Evolutionary conservation across 2,888 invertebrate species (phyloP), one percentile per base, ranked within the genome.

Genomic region (Calameuta idolon): DNA sequence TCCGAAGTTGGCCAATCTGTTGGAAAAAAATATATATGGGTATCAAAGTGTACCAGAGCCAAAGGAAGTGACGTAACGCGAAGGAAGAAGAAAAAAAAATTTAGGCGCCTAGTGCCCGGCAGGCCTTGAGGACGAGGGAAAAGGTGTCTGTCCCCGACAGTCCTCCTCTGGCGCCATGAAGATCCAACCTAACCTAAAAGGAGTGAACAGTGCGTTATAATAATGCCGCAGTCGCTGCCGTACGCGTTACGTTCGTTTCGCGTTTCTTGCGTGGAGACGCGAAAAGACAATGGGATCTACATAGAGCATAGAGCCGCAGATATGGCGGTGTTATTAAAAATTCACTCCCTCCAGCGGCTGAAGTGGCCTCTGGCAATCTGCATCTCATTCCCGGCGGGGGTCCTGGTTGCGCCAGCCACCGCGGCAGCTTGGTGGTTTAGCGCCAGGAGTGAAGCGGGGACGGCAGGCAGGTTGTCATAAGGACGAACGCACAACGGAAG

Each of bases 331-430:
- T 91, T 91, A 91, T 91, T 91, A 91, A 91, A 91, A 91, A 91
- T 91, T 90, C 90, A 90, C 91, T 89, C 89, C 89, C 88, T 85
- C 85, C 80, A 76, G 84, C 81, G 85, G 84, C 83, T 91, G 90
- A 89, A 91, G 91, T 91, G 90, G 91, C 91, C 90, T 88, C 88
- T 87, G 88, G 91, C 91, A 91, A 91, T 91, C 91, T 91, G 91
- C 91, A 91, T 91, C 90, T 91, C 91, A 91, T 91, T 91, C 90
- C 90, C 88, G 86, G 85, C 83, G 87, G 88, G 87, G 74, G 77
- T 31, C 34, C 69, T 31, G 73, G 31, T 34, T 73, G 75, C 77
- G 69, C 55, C 74, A 40, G 69, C 69, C 79, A 77, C 74, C 77
- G 74, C 35, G 76, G 34, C 35, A 73, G 74, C 75, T 40, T 76